A percentile compares a stretch with the other conserved stretches of the same genome.
phyloP scores from a whole-genome alignment of 2,797 vertebrate species.

The Apogon talboti region DNA sequence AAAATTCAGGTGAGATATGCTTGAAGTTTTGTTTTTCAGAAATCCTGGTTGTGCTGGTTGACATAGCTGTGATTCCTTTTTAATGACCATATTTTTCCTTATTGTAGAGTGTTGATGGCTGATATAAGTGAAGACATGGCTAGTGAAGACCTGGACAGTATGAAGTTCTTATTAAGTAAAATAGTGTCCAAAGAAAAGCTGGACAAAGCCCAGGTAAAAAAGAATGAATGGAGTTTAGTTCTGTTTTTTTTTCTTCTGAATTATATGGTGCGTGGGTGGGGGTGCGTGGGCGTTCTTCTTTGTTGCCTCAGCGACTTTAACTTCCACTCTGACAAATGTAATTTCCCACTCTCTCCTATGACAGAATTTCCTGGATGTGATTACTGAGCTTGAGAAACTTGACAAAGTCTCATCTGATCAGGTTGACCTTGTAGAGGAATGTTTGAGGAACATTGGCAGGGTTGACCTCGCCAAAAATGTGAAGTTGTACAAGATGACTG shows the following conservation, averaged over 20 bases:
- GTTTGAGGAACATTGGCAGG: slow-evolving; percentile 85
- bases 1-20: slow-evolving; percentile 85
- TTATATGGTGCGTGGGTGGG: neutral
- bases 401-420: slow-evolving; percentile 85
- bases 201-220: slow-evolving; percentile 85
- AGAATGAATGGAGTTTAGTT: neutral
- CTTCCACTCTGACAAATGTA: neutral
- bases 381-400: slow-evolving; percentile 90
- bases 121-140: slow-evolving; percentile 88
- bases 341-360: neutral
- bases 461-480: slow-evolving; percentile 89
- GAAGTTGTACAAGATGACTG: slow-evolving; percentile 80
- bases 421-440: slow-evolving; percentile 85
- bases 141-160: slow-evolving; percentile 81
- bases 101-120: slow-evolving; percentile 87
- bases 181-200: slow-evolving; percentile 76
- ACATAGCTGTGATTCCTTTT: neutral
- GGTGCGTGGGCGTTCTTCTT: neutral
- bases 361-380: slow-evolving; percentile 91
- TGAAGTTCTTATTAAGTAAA: slow-evolving; percentile 86
- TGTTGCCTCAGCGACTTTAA: neutral
- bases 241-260: neutral
- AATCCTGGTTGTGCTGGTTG: neutral
- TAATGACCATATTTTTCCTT: slow-evolving; percentile 8
- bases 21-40: neutral